Evolutionary conservation across 1,140 invertebrate species (phyloP).

Genomic region (Ostrea denselamellosa): DNA sequence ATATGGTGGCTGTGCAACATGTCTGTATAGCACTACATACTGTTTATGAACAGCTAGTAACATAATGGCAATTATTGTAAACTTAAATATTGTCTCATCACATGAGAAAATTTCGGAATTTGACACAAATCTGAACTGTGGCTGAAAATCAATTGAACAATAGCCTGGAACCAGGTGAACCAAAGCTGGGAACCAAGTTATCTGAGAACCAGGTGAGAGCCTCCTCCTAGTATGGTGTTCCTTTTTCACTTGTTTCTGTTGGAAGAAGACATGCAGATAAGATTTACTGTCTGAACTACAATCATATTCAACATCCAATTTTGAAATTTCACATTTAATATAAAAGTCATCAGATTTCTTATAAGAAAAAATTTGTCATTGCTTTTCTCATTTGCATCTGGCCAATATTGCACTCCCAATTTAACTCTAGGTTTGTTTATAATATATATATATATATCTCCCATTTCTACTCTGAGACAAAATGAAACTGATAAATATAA

Average conservation of each 20-base stretch:
- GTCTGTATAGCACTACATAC: neutral
- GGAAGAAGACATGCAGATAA: neutral
- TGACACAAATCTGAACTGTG: neutral
- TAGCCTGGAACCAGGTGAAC: too few relatives aligned
- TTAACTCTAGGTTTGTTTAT: too few relatives aligned
- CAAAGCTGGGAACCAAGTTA: neutral
- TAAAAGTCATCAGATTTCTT: too few relatives aligned
- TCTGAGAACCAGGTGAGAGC: neutral
- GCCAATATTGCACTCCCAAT: too few relatives aligned
- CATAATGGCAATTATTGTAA: too few relatives aligned
- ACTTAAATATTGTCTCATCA: neutral
- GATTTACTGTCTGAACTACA: neutral
- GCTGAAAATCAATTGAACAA: neutral
- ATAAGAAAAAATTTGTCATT: too few relatives aligned
- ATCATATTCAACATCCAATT: neutral
- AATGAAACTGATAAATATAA: too few relatives aligned
- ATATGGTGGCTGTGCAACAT: neutral
- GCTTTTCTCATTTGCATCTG: too few relatives aligned
- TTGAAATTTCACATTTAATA: too few relatives aligned
- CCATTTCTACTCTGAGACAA: too few relatives aligned
- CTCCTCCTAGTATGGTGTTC: conserved; percentile 14
- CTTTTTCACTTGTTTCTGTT: conserved; percentile 21
- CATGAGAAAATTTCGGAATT: neutral
- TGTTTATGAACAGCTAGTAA: neutral
- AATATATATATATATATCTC: too few relatives aligned